Percentiles rank a stretch among this genome's conserved stretches.
Conservation (phyloP, 2,113 vertebrate species). For the Muntiacus muntjak region DNA sequence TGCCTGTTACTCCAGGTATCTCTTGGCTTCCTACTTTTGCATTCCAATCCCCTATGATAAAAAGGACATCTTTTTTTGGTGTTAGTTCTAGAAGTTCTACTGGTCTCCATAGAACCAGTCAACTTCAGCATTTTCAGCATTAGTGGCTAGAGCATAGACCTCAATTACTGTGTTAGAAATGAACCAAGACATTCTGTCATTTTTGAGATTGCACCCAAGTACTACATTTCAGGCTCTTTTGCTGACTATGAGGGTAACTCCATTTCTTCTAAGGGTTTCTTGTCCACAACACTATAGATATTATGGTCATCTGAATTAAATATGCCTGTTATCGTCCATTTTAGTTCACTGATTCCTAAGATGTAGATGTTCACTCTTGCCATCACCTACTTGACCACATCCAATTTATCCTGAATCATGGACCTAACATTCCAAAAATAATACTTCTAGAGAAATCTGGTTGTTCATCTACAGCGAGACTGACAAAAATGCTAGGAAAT, state of each 20-base stretch:
- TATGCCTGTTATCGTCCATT: background rate
- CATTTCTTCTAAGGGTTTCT: background rate
- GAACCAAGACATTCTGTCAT: background rate
- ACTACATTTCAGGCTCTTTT: background rate
- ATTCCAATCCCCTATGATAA: background rate
- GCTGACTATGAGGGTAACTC: background rate
- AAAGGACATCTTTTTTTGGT: background rate
- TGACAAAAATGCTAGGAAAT: background rate
- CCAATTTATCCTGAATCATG: background rate
- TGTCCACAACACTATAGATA: background rate
- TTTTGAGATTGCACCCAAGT: background rate
- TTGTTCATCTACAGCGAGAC: background rate
- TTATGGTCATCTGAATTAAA: background rate
- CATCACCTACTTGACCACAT: background rate
- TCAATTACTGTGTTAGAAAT: background rate
- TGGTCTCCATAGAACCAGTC: background rate
- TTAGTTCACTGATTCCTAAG: background rate
- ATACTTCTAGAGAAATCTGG: background rate
- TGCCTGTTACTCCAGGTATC: background rate
- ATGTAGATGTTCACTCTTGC: background rate
- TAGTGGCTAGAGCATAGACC: background rate
- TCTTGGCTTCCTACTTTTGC: background rate
- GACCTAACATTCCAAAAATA: background rate
- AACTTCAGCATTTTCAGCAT: background rate
- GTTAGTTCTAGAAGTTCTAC: background rate